Conservation (phyloP, 2,888 invertebrate species). For the Nysson spinosus region DNA sequence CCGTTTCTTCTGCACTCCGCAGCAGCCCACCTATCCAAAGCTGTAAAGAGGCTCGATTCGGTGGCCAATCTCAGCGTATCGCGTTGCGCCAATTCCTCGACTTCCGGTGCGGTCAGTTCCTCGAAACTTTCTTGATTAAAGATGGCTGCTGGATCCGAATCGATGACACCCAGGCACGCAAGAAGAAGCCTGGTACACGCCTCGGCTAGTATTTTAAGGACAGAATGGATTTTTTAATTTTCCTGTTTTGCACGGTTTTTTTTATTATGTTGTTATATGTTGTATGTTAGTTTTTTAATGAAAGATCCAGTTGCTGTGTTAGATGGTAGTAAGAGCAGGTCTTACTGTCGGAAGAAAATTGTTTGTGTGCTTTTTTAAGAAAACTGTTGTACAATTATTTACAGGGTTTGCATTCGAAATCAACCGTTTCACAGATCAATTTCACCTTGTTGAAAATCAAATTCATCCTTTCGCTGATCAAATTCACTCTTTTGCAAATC, state of each 20-base stretch:
- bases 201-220: constrained; percentile 52
- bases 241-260: neutral
- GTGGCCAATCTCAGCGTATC: constrained; percentile 83
- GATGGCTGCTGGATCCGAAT: constrained; percentile 80
- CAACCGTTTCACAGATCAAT: too few species aligned
- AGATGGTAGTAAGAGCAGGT: too few species aligned
- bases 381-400: too few species aligned
- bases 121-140: constrained; percentile 80
- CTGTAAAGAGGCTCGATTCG: constrained; percentile 82
- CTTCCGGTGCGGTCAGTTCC: constrained; percentile 83
- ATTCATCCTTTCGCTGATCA: too few species aligned
- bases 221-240: neutral
- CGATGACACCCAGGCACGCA: constrained; percentile 83
- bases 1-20: constrained; percentile 80
- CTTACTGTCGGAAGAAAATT: too few species aligned
- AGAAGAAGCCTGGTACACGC: constrained; percentile 82
- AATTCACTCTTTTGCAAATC: too few species aligned
- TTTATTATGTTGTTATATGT: too few species aligned
- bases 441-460: too few species aligned
- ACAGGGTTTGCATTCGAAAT: too few species aligned
- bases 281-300: too few species aligned
- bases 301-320: neutral
- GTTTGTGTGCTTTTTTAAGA: too few species aligned
- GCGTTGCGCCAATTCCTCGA: constrained; percentile 83
- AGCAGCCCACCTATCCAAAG: constrained; percentile 82